phyloP scores from a whole-genome alignment of 2,888 invertebrate species.

The Synanthedon formicaeformis region DNA sequence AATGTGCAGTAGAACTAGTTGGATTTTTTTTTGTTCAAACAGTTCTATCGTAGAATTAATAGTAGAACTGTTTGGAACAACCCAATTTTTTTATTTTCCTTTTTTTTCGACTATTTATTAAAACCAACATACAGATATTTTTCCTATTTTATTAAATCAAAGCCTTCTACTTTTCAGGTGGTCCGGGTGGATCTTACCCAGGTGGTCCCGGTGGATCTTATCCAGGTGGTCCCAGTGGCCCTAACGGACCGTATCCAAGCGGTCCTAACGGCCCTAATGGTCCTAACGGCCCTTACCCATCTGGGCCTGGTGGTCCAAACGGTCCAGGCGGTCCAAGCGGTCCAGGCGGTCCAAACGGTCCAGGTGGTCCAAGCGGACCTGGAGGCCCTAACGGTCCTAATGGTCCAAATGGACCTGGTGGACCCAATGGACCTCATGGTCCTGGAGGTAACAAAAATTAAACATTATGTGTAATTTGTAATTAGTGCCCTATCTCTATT shows the following conservation, averaged over 20 bases:
- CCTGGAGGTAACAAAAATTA: not conserved
- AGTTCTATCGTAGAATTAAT: too few species aligned
- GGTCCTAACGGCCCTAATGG: constrained; percentile 17
- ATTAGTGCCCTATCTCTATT: not conserved
- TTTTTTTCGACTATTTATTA: too few species aligned
- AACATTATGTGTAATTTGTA: not conserved
- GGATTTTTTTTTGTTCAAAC: too few species aligned
- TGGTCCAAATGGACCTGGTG: constrained; percentile 8
- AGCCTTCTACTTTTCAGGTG: constrained; percentile 10
- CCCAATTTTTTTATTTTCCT: not conserved
- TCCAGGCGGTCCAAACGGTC: constrained; percentile 7
- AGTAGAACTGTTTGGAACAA: too few species aligned
- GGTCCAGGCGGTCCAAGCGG: constrained; percentile 13
- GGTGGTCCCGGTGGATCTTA: constrained; percentile 21
- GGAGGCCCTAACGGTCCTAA: constrained; percentile 9
- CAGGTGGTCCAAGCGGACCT: constrained; percentile 11
- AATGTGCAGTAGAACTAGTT: too few species aligned
- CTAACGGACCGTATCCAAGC: constrained; percentile 10
- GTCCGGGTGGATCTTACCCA: constrained; percentile 21
- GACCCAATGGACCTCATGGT: constrained; percentile 9
- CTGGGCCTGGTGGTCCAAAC: constrained; percentile 20
- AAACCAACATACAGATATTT: not conserved
- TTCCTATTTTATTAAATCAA: not conserved
- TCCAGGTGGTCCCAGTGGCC: constrained; percentile 21
- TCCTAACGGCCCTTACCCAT: constrained; percentile 30